These are phyloP conservation scores for Nysson spinosus DNA, from an alignment of 2,888 invertebrate species.

Conservation along the genomic window DNA sequence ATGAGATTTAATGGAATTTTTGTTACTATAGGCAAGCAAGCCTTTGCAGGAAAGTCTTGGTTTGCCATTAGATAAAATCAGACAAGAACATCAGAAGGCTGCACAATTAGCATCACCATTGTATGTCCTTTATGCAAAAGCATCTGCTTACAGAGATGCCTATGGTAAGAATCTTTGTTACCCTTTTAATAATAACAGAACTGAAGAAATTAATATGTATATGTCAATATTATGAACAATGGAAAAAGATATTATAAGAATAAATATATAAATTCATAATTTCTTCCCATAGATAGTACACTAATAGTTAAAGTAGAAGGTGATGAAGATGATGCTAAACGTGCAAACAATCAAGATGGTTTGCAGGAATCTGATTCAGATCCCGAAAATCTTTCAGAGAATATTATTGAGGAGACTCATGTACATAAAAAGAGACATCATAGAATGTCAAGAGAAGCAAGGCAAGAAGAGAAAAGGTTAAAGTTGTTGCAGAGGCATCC, in stretches of 20 bases:
- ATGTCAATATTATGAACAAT: no score
- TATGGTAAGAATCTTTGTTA: no score
- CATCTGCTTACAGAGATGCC: slow-evolving; percentile 89
- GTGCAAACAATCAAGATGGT: slow-evolving; percentile 78
- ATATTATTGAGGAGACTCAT: slow-evolving; percentile 78
- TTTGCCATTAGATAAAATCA: slow-evolving; percentile 87
- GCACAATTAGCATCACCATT: slow-evolving; percentile 88
- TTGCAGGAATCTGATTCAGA: slow-evolving; percentile 85
- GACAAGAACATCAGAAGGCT: slow-evolving; percentile 87
- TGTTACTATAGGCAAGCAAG: slow-evolving; percentile 84
- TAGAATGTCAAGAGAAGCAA: slow-evolving; percentile 82
- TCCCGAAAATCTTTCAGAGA: slow-evolving; percentile 79
- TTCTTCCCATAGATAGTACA: slow-evolving; percentile 57
- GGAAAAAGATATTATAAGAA: no score
- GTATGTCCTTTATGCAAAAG: slow-evolving; percentile 92
- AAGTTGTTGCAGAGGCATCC: slow-evolving; percentile 86
- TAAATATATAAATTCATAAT: background rate
- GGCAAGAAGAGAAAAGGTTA: slow-evolving; percentile 84
- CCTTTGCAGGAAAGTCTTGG: slow-evolving; percentile 94
- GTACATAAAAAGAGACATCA: slow-evolving; percentile 83
- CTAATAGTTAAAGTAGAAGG: slow-evolving; percentile 77
- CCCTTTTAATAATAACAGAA: no score
- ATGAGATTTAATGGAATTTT: slow-evolving; percentile 2
- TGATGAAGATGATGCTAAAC: slow-evolving; percentile 79
- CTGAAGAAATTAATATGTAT: no score